Base-by-base conservation (phyloP, 2,888 invertebrate genomes). In the Watsonalla cultraria region DNA sequence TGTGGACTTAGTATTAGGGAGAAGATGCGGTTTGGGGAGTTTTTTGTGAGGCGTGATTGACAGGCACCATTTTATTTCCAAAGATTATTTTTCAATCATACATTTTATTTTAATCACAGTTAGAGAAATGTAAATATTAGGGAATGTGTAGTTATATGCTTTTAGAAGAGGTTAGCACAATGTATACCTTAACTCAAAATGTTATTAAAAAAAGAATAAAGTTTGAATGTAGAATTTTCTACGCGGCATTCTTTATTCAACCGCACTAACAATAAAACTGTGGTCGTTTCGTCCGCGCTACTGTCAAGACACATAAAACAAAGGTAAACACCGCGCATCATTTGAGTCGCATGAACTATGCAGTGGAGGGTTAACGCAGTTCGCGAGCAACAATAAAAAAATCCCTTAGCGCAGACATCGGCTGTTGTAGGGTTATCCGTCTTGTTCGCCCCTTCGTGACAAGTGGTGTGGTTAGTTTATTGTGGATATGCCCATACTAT, bases 361-460 rank as follows among this genome's bases (percentile, higher is more conserved):
- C 86, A 87, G 68, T 68, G 70, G 56, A 74, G 78, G 84, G 86
- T 84, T 78, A 73, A 78, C 77, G 85, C 86, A 87, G 83, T 90
- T 90, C 86, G 88, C 69, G 79, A 78, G 78, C 80, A 85, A 90
- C 90, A 90, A 90, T 90, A 90, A 90, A 90, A 57, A 88, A 89
- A 89, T 86, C 89, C 90, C 88, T 90, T 89, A 87, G 82, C 84
- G 78, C 80, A 76, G 82, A 85, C 86, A 86, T 86, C 86, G 77
- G 80, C 63, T 68, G 69, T 72, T 72, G 81, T 71, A 72, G 82
- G 85, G 88, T 79, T 82, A 89, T 90, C 72, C 87, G 84, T 90
- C 90, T 90, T 90, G 82, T 82, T 86, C 75, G 76, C 82, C 86
- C 83, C 84, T 82, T 60, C 60, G 76, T 71, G 78, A 77, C 78